These are phyloP conservation scores for Arenaria interpres DNA, from an alignment of 2,113 vertebrate species.

Conservation along the genomic window DNA sequence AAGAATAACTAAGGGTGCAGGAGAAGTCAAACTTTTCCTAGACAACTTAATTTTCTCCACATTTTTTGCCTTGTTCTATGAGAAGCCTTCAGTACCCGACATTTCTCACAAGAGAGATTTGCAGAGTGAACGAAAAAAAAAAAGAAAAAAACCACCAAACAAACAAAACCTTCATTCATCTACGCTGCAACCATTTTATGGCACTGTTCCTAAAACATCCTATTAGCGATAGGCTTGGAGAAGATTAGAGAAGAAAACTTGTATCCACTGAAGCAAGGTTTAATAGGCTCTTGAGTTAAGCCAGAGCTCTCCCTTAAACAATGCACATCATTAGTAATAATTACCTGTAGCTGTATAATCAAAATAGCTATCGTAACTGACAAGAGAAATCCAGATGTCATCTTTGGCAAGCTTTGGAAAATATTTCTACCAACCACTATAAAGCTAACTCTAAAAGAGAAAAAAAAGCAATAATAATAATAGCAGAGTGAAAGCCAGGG, in stretches of 20 bases:
- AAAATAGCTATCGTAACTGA: constrained; percentile 47
- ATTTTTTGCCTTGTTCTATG: accelerated
- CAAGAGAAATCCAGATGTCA: constrained; percentile 49
- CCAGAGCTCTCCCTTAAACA: constrained; percentile 32
- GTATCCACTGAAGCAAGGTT: constrained; percentile 20
- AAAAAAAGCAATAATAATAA: background rate
- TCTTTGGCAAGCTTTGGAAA: constrained; percentile 33
- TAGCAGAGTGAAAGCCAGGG: background rate
- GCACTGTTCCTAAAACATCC: background rate
- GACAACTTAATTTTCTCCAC: background rate
- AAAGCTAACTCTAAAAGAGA: background rate
- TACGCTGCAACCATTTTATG: background rate
- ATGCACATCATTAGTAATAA: constrained; percentile 48
- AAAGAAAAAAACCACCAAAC: background rate
- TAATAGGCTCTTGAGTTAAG: constrained; percentile 40
- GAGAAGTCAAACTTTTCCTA: background rate
- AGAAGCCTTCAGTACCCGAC: background rate
- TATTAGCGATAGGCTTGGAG: constrained; percentile 6
- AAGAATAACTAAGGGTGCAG: background rate
- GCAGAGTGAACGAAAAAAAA: background rate
- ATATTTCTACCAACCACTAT: background rate
- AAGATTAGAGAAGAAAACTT: constrained; percentile 42
- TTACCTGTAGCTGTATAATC: constrained; percentile 56
- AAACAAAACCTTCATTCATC: constrained; percentile 12
- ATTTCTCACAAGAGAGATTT: background rate